Base-by-base conservation (phyloP, 2,888 invertebrate genomes). In the Strigamia crassipes region DNA sequence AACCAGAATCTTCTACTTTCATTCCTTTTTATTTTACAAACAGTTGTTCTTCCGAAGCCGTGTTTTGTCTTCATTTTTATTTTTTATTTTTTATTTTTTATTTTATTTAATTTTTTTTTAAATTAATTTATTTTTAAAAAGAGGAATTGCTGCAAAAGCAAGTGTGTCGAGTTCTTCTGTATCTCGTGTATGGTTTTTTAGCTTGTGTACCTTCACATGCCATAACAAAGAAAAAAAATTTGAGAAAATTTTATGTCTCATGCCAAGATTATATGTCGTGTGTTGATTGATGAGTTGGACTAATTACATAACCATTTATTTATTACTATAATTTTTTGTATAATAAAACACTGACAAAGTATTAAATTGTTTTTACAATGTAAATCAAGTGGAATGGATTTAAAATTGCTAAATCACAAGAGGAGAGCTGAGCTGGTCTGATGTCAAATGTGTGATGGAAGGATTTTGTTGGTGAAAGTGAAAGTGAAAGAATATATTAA, bases 271-370 rank as follows among this genome's bases (percentile, higher is more conserved):
- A 66, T 66, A 18, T 66, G 61, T 66, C 61, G 61, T 66, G 61
- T 23, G 61, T 66, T 66, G 61, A 66, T 66, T 66, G 61, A 66
- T 66, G 61, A 66, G 61, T 66, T 66, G 61, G 61, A 66, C 61
- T 66, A 66, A 66, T 21, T 66, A 8, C 61, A 46, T 46, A 66
- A 66, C 21, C 61, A 66, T 23, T 18, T 66, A 66, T 66, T 66
- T 66, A 66, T 66, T 66, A 66, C 23, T 66, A 46, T 46, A 46
- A 46, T 66, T 66, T 66, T 66, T 66, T 66, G 61, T 66, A 66
- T 66, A 66, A 23, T 23, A 66, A 66, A 23, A 66, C 61, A 66
- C 61, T 66, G 23, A 66, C 61, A 23, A 66, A 66, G 61, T 66
- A 66, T 66, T 66, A 66, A 66, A 23, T 66, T 66, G 61, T 66